These are phyloP conservation scores for Sylvilagus floridanus DNA, from an alignment of 2,797 vertebrate genomes.

Conservation along the genomic window DNA sequence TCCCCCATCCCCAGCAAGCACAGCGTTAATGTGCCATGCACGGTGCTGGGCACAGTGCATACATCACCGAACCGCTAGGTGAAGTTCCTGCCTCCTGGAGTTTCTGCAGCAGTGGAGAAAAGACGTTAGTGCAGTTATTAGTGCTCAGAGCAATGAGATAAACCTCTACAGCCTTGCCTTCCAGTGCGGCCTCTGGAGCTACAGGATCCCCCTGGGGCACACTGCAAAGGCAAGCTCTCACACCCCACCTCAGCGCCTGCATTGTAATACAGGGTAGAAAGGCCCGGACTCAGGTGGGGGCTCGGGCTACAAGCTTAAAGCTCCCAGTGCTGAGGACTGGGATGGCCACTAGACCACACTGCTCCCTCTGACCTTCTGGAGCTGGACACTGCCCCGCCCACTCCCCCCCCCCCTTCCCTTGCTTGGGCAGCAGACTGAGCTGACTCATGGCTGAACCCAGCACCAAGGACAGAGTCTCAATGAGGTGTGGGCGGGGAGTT, in stretches of 20 bases:
- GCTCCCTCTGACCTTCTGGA: neutral
- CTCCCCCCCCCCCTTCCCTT: neutral
- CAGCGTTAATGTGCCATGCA: neutral
- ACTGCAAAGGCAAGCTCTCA: slow-evolving; percentile 36
- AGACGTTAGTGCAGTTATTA: neutral
- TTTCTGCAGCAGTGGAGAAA: neutral
- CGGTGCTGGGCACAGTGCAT: neutral
- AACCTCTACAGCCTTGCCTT: neutral
- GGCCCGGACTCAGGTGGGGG: too few species aligned
- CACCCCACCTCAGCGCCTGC: neutral
- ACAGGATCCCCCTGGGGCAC: neutral
- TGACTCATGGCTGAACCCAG: slow-evolving; percentile 37
- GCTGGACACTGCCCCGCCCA: neutral
- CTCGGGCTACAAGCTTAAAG: neutral
- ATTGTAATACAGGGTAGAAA: slow-evolving; percentile 34
- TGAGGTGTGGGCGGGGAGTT: neutral
- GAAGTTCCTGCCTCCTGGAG: neutral
- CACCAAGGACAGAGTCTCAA: slow-evolving; percentile 73
- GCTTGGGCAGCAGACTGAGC: neutral
- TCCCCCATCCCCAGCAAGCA: neutral
- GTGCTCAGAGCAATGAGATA: neutral
- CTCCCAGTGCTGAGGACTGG: neutral
- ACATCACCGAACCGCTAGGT: neutral
- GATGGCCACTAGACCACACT: neutral
- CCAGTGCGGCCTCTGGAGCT: neutral